phyloP scores from a whole-genome alignment of 1,140 invertebrate genomes.

The Tetramorium alpestre region DNA sequence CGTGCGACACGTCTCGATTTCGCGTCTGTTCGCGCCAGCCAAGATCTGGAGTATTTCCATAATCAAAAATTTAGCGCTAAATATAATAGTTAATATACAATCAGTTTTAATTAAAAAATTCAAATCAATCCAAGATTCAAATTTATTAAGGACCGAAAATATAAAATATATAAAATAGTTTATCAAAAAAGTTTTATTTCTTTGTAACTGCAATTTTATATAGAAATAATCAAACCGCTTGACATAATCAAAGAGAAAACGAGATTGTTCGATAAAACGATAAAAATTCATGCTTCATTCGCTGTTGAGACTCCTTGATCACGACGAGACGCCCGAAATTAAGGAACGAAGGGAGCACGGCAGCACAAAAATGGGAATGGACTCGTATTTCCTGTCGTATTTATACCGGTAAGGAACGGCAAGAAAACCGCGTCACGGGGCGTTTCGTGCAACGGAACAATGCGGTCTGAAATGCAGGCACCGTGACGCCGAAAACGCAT shows the following conservation, averaged over 20 bases:
- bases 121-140: neutral
- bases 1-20: constrained; percentile 40
- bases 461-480: constrained; percentile 77
- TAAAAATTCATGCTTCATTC: constrained; percentile 2
- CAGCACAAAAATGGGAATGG: constrained; percentile 65
- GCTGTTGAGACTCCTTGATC: constrained; percentile 32
- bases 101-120: neutral
- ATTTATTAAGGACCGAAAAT: neutral
- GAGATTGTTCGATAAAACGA: neutral
- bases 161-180: neutral
- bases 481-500: constrained; percentile 79
- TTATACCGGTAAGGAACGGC: constrained; percentile 54
- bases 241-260: neutral
- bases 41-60: neutral
- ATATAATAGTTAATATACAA: neutral
- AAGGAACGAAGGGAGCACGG: constrained; percentile 11
- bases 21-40: constrained; percentile 5
- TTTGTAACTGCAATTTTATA: neutral
- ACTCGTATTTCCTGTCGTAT: constrained; percentile 76
- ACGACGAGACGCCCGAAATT: neutral
- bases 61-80: neutral
- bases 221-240: neutral
- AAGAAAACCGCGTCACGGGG: constrained; percentile 51
- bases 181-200: too few relatives aligned
- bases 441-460: constrained; percentile 70